These are phyloP conservation scores for Lysiphlebus fabarum DNA, from an alignment of 1,140 invertebrate genomes.

Conservation along the genomic window DNA sequence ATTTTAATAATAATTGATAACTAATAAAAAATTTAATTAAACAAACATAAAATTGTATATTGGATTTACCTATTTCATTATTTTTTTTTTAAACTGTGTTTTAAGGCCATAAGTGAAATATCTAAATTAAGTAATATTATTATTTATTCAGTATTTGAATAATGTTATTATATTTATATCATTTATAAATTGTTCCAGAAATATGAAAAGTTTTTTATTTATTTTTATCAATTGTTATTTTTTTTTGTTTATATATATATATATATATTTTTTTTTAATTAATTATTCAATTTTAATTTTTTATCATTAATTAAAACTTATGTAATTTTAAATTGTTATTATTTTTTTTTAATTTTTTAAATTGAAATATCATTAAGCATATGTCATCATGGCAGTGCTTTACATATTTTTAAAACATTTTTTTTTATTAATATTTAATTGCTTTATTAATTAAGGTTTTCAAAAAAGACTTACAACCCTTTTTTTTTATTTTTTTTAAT, in stretches of 20 bases:
- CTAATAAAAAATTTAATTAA: slow-evolving; percentile 37
- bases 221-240: slow-evolving; percentile 15
- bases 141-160: slow-evolving; percentile 39
- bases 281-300: slow-evolving; percentile 8
- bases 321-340: slow-evolving; percentile 10
- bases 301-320: slow-evolving; percentile 1
- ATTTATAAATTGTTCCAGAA: slow-evolving; percentile 29
- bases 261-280: slow-evolving; percentile 15
- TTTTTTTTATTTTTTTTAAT: no score
- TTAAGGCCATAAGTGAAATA: slow-evolving; percentile 50
- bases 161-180: slow-evolving; percentile 23
- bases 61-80: slow-evolving; percentile 15
- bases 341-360: slow-evolving; percentile 6
- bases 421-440: slow-evolving; percentile 1
- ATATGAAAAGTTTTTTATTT: slow-evolving; percentile 35
- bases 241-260: slow-evolving; percentile 25
- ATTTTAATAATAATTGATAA: slow-evolving; percentile 4
- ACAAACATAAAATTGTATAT: slow-evolving; percentile 33
- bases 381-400: slow-evolving; percentile 32
- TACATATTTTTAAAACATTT: slow-evolving; percentile 30
- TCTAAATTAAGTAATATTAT: slow-evolving; percentile 37
- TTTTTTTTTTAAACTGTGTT: slow-evolving; percentile 31
- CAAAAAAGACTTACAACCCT: not conserved
- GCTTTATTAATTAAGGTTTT: not conserved
- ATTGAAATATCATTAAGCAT: slow-evolving; percentile 15